Conservation (phyloP, 1,140 invertebrate genomes). For the Ooceraea biroi region DNA sequence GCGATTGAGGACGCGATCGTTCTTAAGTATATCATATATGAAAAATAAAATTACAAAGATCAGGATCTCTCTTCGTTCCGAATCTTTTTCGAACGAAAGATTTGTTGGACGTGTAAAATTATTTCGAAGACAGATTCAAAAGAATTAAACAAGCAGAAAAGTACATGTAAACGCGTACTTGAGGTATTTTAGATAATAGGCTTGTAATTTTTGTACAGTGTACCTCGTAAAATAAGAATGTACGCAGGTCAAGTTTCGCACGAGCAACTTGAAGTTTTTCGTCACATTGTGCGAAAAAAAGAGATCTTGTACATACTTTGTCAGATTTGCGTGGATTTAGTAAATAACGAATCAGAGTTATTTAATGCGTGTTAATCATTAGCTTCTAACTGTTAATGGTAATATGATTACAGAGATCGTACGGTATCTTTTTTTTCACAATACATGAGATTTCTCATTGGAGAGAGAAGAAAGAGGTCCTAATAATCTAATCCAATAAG, state of each 20-base stretch:
- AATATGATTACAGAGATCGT: neutral
- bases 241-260: conserved; percentile 27
- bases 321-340: neutral
- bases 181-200: conserved; percentile 28
- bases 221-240: conserved; percentile 37
- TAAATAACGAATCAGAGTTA: conserved; percentile 21
- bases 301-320: conserved; percentile 14
- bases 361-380: neutral
- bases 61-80: neutral
- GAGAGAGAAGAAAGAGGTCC: neutral
- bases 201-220: conserved; percentile 54
- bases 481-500: too few relatives aligned
- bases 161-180: conserved; percentile 4
- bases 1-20: neutral
- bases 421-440: conserved; percentile 11
- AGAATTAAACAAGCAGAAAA: neutral
- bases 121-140: neutral
- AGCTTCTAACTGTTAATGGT: neutral
- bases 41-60: conserved; percentile 16
- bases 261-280: conserved; percentile 5
- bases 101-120: neutral
- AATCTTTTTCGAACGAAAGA: neutral
- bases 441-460: neutral
- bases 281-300: neutral
- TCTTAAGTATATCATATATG: neutral